phyloP scores from a whole-genome alignment of 1,140 invertebrate genomes.

The Hesperophylax magnus region DNA sequence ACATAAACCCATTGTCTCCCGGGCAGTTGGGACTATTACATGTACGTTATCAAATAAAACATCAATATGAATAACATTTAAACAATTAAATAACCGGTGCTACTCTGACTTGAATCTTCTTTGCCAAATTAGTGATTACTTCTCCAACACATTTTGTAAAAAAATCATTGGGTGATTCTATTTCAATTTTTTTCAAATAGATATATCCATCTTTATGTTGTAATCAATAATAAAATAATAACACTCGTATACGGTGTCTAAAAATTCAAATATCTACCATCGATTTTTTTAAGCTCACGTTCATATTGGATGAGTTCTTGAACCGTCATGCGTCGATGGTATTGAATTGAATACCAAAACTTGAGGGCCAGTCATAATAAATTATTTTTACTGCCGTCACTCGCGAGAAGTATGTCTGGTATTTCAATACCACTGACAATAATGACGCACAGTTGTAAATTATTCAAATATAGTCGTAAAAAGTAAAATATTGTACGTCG shows the following conservation, averaged over 20 bases:
- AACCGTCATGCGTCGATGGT: not conserved
- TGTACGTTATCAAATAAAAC: not conserved
- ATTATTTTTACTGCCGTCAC: conserved; percentile 29
- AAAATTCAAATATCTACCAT: too few relatives aligned
- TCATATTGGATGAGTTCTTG: conserved; percentile 17
- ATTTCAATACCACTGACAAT: conserved; percentile 36
- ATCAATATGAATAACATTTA: not conserved
- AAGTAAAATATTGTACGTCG: too few relatives aligned
- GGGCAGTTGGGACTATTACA: too few relatives aligned
- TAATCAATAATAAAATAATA: too few relatives aligned
- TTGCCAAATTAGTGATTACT: too few relatives aligned
- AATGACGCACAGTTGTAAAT: conserved; percentile 29
- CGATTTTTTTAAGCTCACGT: not conserved
- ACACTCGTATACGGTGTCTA: too few relatives aligned
- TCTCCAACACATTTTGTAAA: too few relatives aligned
- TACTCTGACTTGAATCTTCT: too few relatives aligned
- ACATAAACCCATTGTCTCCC: too few relatives aligned
- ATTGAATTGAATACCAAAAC: not conserved
- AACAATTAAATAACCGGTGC: not conserved
- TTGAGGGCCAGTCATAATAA: conserved; percentile 29
- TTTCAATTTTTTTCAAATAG: too few relatives aligned
- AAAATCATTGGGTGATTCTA: too few relatives aligned
- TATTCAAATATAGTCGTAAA: not conserved
- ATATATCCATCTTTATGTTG: too few relatives aligned
- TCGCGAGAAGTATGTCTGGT: conserved; percentile 13